phyloP scores from a whole-genome alignment of 2,797 vertebrate genomes.

The Anolis apletophallus region DNA sequence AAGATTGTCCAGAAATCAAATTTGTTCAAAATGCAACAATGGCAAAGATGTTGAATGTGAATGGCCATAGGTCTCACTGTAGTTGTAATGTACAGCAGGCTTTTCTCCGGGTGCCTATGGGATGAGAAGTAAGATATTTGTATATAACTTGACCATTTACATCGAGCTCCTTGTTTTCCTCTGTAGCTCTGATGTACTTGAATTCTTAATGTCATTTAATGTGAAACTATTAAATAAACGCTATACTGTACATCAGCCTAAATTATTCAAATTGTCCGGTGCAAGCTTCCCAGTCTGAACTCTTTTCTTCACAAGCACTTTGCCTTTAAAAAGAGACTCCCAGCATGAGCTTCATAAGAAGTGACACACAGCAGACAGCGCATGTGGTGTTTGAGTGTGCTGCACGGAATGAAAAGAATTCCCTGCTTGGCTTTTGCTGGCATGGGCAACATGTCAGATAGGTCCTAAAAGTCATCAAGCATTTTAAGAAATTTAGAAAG shows the following conservation, averaged over 20 bases:
- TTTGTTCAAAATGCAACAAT: neutral
- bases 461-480: slow-evolving; percentile 78
- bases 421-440: slow-evolving; percentile 76
- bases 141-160: neutral
- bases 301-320: slow-evolving; percentile 76
- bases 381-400: slow-evolving; percentile 78
- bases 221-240: slow-evolving; percentile 61
- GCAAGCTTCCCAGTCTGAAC: slow-evolving; percentile 74
- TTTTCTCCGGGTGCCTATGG: neutral
- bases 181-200: slow-evolving; percentile 48
- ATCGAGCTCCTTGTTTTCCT: slow-evolving; percentile 6
- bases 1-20: neutral
- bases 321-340: slow-evolving; percentile 80
- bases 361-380: slow-evolving; percentile 82
- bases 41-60: neutral
- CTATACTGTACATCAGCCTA: slow-evolving; percentile 54
- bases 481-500: slow-evolving; percentile 73
- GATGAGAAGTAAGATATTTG: neutral
- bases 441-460: slow-evolving; percentile 79
- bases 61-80: neutral
- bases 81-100: neutral
- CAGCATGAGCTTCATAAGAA: slow-evolving; percentile 78
- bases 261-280: slow-evolving; percentile 67
- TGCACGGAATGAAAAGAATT: slow-evolving; percentile 73
- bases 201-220: slow-evolving; percentile 61